Percentiles rank a stretch among this genome's conserved stretches.
These are phyloP conservation scores for Oryzias javanicus DNA, from an alignment of 2,113 vertebrate genomes.

Conservation along the genomic window DNA sequence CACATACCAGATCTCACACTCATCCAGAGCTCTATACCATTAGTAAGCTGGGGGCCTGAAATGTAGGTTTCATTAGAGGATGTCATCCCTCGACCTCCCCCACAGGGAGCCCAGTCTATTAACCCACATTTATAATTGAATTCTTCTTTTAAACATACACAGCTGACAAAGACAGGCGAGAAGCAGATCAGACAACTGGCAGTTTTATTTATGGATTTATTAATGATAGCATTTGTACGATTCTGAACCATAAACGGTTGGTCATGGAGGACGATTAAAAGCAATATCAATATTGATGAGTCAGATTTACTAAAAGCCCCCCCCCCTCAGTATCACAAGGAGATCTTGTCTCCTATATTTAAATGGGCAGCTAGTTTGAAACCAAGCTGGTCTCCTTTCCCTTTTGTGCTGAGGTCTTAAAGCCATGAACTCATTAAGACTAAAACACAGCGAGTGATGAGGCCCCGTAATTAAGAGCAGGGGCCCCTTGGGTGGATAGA, in stretches of 20 bases:
- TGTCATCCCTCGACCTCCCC: constrained; percentile 66
- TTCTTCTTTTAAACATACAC: constrained; percentile 72
- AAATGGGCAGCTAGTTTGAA: constrained; percentile 39
- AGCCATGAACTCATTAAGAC: constrained; percentile 66
- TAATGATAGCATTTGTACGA: too few species aligned
- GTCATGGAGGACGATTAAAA: too few species aligned
- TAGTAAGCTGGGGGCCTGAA: constrained; percentile 37
- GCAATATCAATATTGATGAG: too few species aligned
- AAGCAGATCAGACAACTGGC: constrained; percentile 18
- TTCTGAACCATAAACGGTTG: too few species aligned
- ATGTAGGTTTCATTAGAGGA: constrained; percentile 76
- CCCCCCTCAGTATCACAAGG: not conserved
- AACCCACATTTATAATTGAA: constrained; percentile 80
- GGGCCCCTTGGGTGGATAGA: constrained; percentile 37
- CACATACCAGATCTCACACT: constrained; percentile 16
- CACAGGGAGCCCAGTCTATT: constrained; percentile 69
- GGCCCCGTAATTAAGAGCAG: constrained; percentile 66
- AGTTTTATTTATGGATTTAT: too few species aligned
- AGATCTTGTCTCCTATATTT: constrained; percentile 36
- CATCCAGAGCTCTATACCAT: constrained; percentile 36
- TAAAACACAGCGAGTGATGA: constrained; percentile 45
- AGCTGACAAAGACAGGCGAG: constrained; percentile 29
- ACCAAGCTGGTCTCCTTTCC: constrained; percentile 21
- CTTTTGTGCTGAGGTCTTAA: constrained; percentile 43
- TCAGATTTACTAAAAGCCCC: not conserved